Percentiles rank a stretch among this genome's conserved stretches.
Conservation (phyloP, 2,113 vertebrate species). For the Platysternon megacephalum region DNA sequence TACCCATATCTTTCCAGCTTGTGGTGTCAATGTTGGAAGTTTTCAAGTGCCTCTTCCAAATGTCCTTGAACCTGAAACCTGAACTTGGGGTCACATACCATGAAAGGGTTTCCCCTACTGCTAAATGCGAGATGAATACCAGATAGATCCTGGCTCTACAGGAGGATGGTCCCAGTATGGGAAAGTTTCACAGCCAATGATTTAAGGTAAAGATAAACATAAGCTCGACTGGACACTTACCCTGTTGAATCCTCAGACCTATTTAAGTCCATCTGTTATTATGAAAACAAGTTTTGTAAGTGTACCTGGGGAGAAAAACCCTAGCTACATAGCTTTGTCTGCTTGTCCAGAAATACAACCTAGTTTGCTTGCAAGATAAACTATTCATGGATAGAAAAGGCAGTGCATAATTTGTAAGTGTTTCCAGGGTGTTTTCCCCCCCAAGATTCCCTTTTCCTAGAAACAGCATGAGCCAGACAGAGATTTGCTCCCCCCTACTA, state of each 20-base stretch:
- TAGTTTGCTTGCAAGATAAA: constrained; percentile 46
- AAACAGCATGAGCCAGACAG: constrained; percentile 66
- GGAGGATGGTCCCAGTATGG: neutral
- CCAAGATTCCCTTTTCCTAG: constrained; percentile 48
- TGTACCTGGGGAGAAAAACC: constrained; percentile 7
- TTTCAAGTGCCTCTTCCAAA: too few species aligned
- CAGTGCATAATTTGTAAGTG: constrained; percentile 52
- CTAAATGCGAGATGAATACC: neutral
- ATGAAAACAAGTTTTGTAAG: neutral
- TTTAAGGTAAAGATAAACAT: neutral
- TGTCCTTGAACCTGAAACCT: too few species aligned
- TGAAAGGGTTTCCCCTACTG: neutral
- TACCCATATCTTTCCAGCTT: too few species aligned
- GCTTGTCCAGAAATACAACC: constrained; percentile 37
- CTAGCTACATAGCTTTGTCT: constrained; percentile 50
- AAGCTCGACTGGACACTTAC: neutral
- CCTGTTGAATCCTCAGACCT: neutral
- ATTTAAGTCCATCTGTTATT: neutral
- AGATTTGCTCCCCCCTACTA: constrained; percentile 43
- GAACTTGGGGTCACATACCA: neutral
- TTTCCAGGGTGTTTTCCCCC: neutral
- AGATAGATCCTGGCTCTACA: fast-evolving
- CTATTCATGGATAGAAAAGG: constrained; percentile 50
- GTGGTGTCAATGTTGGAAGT: too few species aligned
- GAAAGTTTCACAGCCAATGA: neutral